Base-by-base conservation (phyloP, 2,888 invertebrate species). In the Sipha maydis region DNA sequence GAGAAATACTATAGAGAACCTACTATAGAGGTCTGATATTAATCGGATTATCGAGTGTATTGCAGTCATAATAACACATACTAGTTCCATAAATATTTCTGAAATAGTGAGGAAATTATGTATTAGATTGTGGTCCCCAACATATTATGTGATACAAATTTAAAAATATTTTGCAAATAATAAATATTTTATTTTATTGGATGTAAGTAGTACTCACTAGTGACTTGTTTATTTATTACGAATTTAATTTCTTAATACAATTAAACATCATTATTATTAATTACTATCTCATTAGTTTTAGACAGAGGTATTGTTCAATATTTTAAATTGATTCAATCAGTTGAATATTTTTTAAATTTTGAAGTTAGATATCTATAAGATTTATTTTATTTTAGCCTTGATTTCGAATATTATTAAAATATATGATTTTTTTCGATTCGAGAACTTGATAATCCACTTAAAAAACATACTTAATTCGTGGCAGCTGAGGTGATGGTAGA, bases 1-100 rank as follows among this genome's bases (percentile, higher is more conserved):
- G n/a, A n/a, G n/a, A n/a, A n/a, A n/a, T n/a, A n/a, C n/a, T n/a
- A n/a, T n/a, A n/a, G n/a, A n/a, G n/a, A n/a, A n/a, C n/a, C n/a
- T n/a, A n/a, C n/a, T n/a, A n/a, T n/a, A n/a, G n/a, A n/a, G n/a
- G n/a, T n/a, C n/a, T n/a, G n/a, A n/a, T n/a, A n/a, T n/a, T n/a
- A n/a, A n/a, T n/a, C n/a, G n/a, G n/a, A n/a, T n/a, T n/a, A n/a
- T n/a, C n/a, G n/a, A n/a, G n/a, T n/a, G n/a, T n/a, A 34, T 61
- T 56, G 79, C 17, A 34, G 79, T 79, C 61, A 31, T 79, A 79
- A 79, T 34, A 34, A 61, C 38, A 79, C 19, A 34, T 61, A 79
- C 79, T 8, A 61, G 34, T 79, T 61, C 14, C n/a, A 19, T 77
- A 17, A 0, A 77, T 77, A 48, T 61, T 48, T 79, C 34, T 19